Percentiles rank a stretch among this genome's conserved stretches.
Evolutionary conservation across 2,888 invertebrate genomes (phyloP).

Genomic region (Drosophila trichaetosa): DNA sequence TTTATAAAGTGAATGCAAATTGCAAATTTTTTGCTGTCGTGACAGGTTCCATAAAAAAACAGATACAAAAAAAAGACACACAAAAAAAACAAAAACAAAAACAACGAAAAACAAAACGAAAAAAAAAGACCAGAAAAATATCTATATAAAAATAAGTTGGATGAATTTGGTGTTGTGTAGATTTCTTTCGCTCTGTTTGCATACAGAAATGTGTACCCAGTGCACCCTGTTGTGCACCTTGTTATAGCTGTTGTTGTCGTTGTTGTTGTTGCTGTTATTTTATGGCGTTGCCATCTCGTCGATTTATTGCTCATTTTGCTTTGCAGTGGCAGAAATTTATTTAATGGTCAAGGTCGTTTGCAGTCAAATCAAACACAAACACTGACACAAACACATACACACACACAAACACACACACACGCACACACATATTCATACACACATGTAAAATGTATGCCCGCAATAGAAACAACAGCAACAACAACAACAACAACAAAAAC

Average conservation of each 20-base stretch:
- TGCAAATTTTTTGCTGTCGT: conserved; percentile 29
- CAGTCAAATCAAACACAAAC: conserved; percentile 62
- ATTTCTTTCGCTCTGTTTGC: conserved; percentile 42
- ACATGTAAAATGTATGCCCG: conserved; percentile 24
- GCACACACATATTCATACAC: conserved; percentile 5
- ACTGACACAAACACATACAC: conserved; percentile 10
- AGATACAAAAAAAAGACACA: conserved; percentile 28
- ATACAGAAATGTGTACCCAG: conserved; percentile 24
- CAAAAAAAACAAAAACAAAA: conserved; percentile 6
- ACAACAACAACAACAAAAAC: conserved; percentile 28
- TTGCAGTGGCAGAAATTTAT: conserved; percentile 66
- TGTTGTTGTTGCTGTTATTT: conserved; percentile 26
- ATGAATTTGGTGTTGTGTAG: conserved; percentile 41
- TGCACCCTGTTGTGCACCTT: conserved; percentile 8
- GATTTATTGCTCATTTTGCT: conserved; percentile 76
- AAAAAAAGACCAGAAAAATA: conserved; percentile 19
- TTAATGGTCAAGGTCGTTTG: conserved; percentile 81
- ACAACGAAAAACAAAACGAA: not conserved
- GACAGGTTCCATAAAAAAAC: conserved; percentile 68
- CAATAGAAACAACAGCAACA: conserved; percentile 26
- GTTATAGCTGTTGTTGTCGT: conserved; percentile 7
- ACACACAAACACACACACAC: conserved; percentile 2
- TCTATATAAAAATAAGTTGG: conserved; percentile 25
- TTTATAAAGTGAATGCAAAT: conserved; percentile 68
- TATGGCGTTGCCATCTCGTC: conserved; percentile 63